A percentile compares a stretch with the other conserved stretches of the same genome.
phyloP scores from a whole-genome alignment of 1,140 invertebrate species.

The Trichomalopsis sarcophagae region DNA sequence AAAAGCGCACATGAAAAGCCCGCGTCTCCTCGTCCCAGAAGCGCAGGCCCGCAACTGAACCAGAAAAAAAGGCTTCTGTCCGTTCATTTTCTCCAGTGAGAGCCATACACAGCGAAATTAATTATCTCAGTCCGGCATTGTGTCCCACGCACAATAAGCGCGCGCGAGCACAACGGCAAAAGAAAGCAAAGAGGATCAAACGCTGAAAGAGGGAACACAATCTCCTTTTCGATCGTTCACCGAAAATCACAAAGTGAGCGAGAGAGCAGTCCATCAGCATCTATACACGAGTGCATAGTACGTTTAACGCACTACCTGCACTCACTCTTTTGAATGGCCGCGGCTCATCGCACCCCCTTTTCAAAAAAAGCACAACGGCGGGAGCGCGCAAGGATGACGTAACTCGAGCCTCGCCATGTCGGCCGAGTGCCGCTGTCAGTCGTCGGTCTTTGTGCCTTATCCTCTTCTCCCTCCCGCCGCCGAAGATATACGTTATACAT shows the following conservation, averaged over 20 bases:
- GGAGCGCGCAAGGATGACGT: constrained; percentile 61
- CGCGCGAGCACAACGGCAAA: neutral
- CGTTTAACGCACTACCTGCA: neutral
- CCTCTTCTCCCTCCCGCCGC: constrained; percentile 58
- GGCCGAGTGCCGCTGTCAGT: constrained; percentile 57
- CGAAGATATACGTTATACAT: no score
- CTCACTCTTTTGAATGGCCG: neutral
- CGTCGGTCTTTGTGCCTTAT: constrained; percentile 62
- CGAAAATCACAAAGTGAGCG: constrained; percentile 49
- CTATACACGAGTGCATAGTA: no score
- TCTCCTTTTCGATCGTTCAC: constrained; percentile 36
- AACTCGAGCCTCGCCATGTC: constrained; percentile 62
- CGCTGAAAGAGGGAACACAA: neutral
- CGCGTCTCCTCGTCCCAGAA: neutral
- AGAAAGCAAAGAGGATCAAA: constrained; percentile 23
- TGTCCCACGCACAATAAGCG: neutral
- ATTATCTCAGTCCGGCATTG: constrained; percentile 29
- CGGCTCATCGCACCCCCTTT: neutral
- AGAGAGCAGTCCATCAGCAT: no score
- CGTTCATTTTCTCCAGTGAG: neutral
- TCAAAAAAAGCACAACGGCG: constrained; percentile 64
- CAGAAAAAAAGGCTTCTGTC: neutral
- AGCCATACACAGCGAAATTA: constrained; percentile 13
- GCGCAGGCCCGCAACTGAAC: neutral
- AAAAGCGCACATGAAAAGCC: no score